Evolutionary conservation across 2,113 vertebrate genomes (phyloP), one percentile per base, ranked within the genome.

Genomic region (Ranitomeya imitator): DNA sequence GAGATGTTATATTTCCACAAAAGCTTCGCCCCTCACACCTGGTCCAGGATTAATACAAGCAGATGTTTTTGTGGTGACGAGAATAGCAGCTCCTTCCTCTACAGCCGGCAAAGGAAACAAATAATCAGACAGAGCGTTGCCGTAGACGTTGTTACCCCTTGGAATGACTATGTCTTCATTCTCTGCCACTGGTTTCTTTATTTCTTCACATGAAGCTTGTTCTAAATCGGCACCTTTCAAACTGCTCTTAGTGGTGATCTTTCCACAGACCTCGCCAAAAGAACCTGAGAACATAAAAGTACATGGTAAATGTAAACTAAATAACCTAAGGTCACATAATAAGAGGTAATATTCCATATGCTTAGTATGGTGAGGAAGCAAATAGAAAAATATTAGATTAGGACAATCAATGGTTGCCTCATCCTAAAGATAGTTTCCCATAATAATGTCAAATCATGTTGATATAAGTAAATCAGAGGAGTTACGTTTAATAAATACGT

Each of bases 51-150:
- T 92, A 74, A 90, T 93, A 16, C 89, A 93, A 89, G 93, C 94
- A 51, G 90, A 93, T 14, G 95, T 96, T 90, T 96, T 97, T 18
- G 95, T 95, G 76, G 96, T 96, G 78, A 96, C 96, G 31, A 96
- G 92, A 91, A 94, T 91, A 71, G 96, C 93, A 2, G 94, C 92
- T 3, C 95, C 94, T 93, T 97, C 96, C 90, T 97, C 96, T 74
- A 95, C 95, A 57, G 94, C 96, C 52, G 96, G 95, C 63, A 97
- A 91, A 18, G 96, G 96, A 84, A 96, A 94, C 80, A 91, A 90
- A 54, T 92, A 92, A 87, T 95, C 94, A 88, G 87, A 83, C 82
- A 88, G 82, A 83, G 57, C 69, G 11, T 61, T 76, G 88, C 87
- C 90, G 85, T 92, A 95, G 88, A 94, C 93, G 31, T 31, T 60